phyloP scores from a whole-genome alignment of 2,888 invertebrate genomes.

The Sarcophaga rosellei region DNA sequence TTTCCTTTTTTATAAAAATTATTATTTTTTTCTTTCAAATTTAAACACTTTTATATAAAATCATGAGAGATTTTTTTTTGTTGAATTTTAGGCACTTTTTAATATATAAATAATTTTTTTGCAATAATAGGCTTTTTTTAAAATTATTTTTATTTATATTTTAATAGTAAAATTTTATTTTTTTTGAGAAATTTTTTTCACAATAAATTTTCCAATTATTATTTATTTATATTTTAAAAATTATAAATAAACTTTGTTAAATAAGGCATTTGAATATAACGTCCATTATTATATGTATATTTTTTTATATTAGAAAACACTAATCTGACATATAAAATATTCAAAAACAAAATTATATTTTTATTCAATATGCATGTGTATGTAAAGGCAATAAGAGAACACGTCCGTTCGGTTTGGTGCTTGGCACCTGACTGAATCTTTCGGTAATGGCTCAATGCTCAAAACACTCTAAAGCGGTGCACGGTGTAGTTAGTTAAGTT shows the following conservation, averaged over 20 bases:
- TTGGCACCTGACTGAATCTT: conserved; percentile 82
- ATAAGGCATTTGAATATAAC: conserved; percentile 3
- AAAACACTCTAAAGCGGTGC: conserved; percentile 76
- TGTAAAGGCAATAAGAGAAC: conserved; percentile 49
- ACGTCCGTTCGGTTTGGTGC: conserved; percentile 81
- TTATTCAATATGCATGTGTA: background rate
- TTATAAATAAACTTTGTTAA: background rate
- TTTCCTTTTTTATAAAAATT: background rate
- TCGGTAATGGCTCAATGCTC: conserved; percentile 77
- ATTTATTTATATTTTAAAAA: no score
- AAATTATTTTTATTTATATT: conserved; percentile 4
- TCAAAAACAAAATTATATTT: no score
- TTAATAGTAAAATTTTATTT: background rate
- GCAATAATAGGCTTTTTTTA: background rate
- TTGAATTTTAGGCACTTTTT: conserved; percentile 45
- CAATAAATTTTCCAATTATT: background rate
- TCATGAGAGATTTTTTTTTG: conserved; percentile 74
- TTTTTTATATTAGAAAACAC: background rate
- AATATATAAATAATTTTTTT: background rate
- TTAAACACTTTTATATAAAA: conserved; percentile 17
- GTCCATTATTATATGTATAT: background rate
- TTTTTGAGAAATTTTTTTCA: conserved; percentile 15
- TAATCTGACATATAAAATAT: no score
- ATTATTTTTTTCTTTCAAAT: conserved; percentile 3
- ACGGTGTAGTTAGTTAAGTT: conserved; percentile 60